Evolutionary conservation across 2,113 vertebrate genomes (phyloP).

Genomic region (Tamias sibiricus): DNA sequence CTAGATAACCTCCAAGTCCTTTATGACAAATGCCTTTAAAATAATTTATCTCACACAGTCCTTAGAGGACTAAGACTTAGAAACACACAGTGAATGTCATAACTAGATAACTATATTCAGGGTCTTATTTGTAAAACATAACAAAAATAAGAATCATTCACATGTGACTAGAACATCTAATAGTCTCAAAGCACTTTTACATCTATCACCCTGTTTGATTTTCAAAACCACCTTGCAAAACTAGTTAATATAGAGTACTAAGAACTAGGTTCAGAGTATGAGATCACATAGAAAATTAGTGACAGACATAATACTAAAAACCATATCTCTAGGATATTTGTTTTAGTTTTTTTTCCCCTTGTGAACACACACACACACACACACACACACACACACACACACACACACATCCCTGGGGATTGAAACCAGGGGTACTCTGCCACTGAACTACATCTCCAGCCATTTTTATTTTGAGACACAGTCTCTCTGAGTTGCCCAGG

Average conservation of each 20-base stretch:
- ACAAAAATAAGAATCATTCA: conserved; percentile 43
- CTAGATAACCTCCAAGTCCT: not conserved
- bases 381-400: too few species aligned
- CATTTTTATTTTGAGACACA: too few species aligned
- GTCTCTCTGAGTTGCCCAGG: too few species aligned
- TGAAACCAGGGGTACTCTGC: too few species aligned
- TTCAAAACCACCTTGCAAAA: not conserved
- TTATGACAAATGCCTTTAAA: conserved; percentile 3
- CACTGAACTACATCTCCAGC: too few species aligned
- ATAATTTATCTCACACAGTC: not conserved
- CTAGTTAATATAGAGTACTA: not conserved
- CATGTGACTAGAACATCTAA: not conserved
- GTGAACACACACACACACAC: not conserved
- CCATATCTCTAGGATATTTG: not conserved
- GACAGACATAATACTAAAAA: not conserved
- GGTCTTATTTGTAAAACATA: not conserved
- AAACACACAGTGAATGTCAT: not conserved
- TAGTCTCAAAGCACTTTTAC: not conserved
- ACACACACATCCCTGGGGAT: too few species aligned
- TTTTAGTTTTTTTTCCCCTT: not conserved
- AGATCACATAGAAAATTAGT: not conserved
- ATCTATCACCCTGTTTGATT: not conserved
- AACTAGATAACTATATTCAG: not conserved
- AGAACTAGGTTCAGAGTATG: not conserved
- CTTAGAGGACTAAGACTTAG: not conserved